Evolutionary conservation across 1,140 invertebrate species (phyloP), one percentile per base, ranked within the genome.

Genomic region (Propsilocerus akamusi): DNA sequence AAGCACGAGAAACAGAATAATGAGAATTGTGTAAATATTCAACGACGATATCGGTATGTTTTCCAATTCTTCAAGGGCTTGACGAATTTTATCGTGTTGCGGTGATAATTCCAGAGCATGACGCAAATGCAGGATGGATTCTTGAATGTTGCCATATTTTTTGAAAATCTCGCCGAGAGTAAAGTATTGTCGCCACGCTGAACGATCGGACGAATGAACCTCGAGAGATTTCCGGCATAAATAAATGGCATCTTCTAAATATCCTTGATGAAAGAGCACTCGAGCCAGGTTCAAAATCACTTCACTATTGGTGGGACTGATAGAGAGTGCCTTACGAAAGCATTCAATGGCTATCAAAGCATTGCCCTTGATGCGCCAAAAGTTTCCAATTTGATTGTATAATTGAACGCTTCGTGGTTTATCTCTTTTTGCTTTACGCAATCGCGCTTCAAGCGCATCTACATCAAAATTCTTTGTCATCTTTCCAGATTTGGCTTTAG

Each of bases 351-450:
- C 83, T 58, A 80, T 77, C 58, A 81, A 72, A 6, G 86, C 83
- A 60, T 87, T 80, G 6, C 86, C 86, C 64, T 87, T 86, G 54
- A 88, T 85, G 53, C 86, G 72, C 79, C 80, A 84, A 60, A 86
- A 91, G 64, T 92, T 90, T 5, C 86, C 87, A 59, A 91, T 89
- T 62, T 90, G 84, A 61, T 89, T 88, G 61, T 86, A 88, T 26
- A 88, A 68, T 58, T 87, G 80, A 24, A 86, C 79, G 47, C 86
- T 89, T 58, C 86, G 86, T 52, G 86, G 85, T 70, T 86, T 88
- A 74, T 88, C 85, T 64, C 78, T 73, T 66, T 87, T 89, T 3
- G 80, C 78, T 68, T 84, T 86, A 57, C 81, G 81, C 24, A 92
- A 65, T 55, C 77, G 73, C 65, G 75, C 74, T 54, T 89, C 86